A percentile compares a stretch with the other conserved stretches of the same genome.
Evolutionary conservation across 1,140 invertebrate species (phyloP).

Genomic region (Telenomus remus): DNA sequence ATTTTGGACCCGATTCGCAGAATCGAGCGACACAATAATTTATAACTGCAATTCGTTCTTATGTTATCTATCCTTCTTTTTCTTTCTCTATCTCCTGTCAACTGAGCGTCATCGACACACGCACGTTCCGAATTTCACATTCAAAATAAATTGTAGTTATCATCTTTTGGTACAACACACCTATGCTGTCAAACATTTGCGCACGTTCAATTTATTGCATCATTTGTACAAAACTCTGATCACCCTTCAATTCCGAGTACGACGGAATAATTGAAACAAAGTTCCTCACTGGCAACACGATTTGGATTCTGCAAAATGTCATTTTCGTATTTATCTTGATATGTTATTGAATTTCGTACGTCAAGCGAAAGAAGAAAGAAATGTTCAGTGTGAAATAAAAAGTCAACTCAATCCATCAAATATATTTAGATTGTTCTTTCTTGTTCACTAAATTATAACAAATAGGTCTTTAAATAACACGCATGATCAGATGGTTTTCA

Average conservation of each 20-base stretch:
- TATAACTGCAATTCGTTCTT: conserved; percentile 29
- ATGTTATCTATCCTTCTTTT: no score
- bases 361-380: conserved; percentile 4
- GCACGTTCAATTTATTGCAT: not conserved
- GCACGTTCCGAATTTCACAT: conserved; percentile 6
- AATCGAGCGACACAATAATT: conserved; percentile 32
- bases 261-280: conserved; percentile 16
- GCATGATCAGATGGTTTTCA: not conserved
- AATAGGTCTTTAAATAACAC: not conserved
- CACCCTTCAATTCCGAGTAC: conserved; percentile 4
- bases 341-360: conserved; percentile 11
- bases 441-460: not conserved
- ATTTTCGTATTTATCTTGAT: not conserved
- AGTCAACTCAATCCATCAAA: not conserved
- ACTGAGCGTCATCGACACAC: not conserved
- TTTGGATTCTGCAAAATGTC: conserved; percentile 27
- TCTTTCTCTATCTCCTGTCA: no score
- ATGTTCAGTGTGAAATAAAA: not conserved
- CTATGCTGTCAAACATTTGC: conserved; percentile 5
- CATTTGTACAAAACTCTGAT: conserved; percentile 22
- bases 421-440: no score
- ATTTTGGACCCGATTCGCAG: conserved; percentile 21
- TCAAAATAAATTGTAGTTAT: conserved; percentile 8
- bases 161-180: not conserved
- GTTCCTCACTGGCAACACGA: conserved; percentile 3